Evolutionary conservation across 2,888 invertebrate genomes (phyloP).

Genomic region (Oscheius sp.): DNA sequence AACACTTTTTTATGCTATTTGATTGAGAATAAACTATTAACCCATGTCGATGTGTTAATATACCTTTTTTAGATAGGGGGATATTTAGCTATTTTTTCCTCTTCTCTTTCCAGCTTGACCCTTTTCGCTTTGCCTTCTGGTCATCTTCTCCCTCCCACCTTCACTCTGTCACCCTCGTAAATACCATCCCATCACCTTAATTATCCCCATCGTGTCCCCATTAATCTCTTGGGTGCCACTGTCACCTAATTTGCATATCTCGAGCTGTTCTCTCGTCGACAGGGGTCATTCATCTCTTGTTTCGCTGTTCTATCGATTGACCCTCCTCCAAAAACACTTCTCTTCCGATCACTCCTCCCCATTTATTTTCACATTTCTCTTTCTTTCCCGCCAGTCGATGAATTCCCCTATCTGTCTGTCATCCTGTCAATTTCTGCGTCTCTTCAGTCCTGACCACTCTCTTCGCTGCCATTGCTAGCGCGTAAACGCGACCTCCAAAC

Average conservation of each 20-base stretch:
- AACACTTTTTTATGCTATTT: too few species aligned
- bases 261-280: too few species aligned
- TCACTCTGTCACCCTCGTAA: background rate
- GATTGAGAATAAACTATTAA: too few species aligned
- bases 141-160: background rate
- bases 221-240: background rate
- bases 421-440: conserved; percentile 9
- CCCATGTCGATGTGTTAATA: too few species aligned
- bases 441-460: conserved; percentile 4
- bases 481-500: conserved; percentile 22
- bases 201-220: background rate
- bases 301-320: too few species aligned
- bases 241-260: too few species aligned
- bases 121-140: too few species aligned
- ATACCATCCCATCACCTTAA: background rate
- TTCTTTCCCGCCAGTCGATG: conserved; percentile 18
- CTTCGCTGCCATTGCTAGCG: conserved; percentile 8
- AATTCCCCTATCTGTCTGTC: background rate
- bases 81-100: too few species aligned
- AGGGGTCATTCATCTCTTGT: too few species aligned
- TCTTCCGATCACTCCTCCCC: background rate
- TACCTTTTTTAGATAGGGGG: too few species aligned
- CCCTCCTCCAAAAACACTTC: too few species aligned
- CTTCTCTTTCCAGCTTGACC: too few species aligned
- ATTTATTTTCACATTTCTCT: conserved; percentile 15